phyloP scores from a whole-genome alignment of 2,888 invertebrate species.

The Muschampia plurimacula region DNA sequence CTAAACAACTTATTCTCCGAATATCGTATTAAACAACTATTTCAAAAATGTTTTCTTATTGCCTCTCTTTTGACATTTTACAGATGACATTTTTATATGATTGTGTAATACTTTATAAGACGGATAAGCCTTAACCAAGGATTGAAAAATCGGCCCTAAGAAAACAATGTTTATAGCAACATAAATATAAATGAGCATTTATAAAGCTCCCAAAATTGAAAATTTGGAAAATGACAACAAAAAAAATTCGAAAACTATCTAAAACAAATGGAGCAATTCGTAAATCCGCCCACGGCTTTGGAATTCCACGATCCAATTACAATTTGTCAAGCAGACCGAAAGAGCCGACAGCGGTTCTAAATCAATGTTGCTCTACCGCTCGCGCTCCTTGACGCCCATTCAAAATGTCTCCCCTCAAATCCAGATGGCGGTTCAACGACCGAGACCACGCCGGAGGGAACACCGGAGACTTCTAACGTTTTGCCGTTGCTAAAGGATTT shows the following conservation, averaged over 20 bases:
- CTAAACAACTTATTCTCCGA: too few relatives aligned
- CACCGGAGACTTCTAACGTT: constrained; percentile 60
- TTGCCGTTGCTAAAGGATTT: constrained; percentile 31
- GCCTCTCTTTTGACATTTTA: too few relatives aligned
- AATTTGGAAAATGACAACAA: background rate
- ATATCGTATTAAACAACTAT: too few relatives aligned
- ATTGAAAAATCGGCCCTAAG: too few relatives aligned
- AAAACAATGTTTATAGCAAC: too few relatives aligned
- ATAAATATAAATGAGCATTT: background rate
- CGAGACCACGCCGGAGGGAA: constrained; percentile 46
- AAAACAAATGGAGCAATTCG: constrained; percentile 29
- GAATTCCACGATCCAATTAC: constrained; percentile 41
- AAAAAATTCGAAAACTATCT: constrained; percentile 12
- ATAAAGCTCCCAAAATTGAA: background rate
- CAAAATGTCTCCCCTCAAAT: constrained; percentile 63
- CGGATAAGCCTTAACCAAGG: too few relatives aligned
- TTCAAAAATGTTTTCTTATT: too few relatives aligned
- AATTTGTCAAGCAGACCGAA: constrained; percentile 40
- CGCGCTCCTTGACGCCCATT: constrained; percentile 49
- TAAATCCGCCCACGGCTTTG: constrained; percentile 34
- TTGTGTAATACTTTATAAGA: too few relatives aligned
- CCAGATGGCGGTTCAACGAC: constrained; percentile 67
- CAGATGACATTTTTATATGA: too few relatives aligned
- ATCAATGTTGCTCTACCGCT: constrained; percentile 50
- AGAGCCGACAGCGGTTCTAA: constrained; percentile 45